Evolutionary conservation across 2,888 invertebrate species (phyloP).

Genomic region (Netelia inedita): DNA sequence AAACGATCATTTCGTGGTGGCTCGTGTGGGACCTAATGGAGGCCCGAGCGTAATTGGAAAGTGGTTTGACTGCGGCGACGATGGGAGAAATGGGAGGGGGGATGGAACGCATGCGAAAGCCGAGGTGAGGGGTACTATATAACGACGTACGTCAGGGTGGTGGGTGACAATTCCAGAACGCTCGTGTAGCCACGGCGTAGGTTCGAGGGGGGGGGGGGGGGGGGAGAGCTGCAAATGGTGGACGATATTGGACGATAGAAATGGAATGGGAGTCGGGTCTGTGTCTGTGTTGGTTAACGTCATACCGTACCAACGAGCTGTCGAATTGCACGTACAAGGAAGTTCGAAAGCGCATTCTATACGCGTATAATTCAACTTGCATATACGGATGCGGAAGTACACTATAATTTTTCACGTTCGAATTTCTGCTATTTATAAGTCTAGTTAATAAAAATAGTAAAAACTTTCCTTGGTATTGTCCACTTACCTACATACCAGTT

Average conservation of each 20-base stretch:
- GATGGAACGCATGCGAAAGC: neutral
- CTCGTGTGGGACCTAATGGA: constrained; percentile 80
- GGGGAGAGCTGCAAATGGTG: constrained; percentile 20
- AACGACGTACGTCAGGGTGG: constrained; percentile 14
- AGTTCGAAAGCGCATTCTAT: constrained; percentile 1
- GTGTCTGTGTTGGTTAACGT: constrained; percentile 28
- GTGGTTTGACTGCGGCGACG: constrained; percentile 71
- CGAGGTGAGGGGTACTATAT: constrained; percentile 11
- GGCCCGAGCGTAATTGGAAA: constrained; percentile 81
- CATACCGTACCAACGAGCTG: constrained; percentile 43
- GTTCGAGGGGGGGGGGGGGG: constrained; percentile 23
- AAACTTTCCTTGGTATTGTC: no score
- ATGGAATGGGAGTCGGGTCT: constrained; percentile 10
- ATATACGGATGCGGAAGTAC: neutral
- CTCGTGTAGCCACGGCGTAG: constrained; percentile 50
- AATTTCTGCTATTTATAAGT: neutral
- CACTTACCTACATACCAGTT: no score
- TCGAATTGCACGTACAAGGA: constrained; percentile 48
- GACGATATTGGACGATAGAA: constrained; percentile 31
- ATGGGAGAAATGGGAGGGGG: constrained; percentile 28
- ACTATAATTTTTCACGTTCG: neutral
- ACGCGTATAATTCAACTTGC: constrained; percentile 20
- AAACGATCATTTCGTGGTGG: constrained; percentile 81
- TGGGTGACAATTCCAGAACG: constrained; percentile 78
- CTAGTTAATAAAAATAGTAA: no score